Percentiles rank a stretch among this genome's conserved stretches.
These are phyloP conservation scores for Barbus barbus DNA, from an alignment of 2,113 vertebrate species.

Conservation along the genomic window DNA sequence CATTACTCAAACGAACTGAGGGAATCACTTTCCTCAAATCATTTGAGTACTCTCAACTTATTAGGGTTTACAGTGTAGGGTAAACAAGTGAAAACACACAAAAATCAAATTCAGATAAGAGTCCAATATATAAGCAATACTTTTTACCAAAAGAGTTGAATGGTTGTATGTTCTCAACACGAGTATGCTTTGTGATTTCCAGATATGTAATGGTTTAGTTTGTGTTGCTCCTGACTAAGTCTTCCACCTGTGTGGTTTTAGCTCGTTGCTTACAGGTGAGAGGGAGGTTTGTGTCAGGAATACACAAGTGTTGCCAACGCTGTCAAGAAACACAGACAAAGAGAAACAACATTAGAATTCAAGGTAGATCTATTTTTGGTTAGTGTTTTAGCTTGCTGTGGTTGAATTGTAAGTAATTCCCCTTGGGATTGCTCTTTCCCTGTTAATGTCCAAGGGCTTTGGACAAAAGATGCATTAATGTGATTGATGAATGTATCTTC, in stretches of 20 bases:
- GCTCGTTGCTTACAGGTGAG: conserved; percentile 26
- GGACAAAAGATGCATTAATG: background rate
- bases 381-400: background rate
- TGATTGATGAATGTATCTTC: background rate
- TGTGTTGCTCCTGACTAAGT: no score
- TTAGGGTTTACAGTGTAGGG: no score
- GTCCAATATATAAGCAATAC: no score
- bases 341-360: background rate
- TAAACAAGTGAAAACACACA: no score
- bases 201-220: no score
- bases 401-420: background rate
- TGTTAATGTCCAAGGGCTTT: background rate
- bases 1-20: no score
- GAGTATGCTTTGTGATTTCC: no score
- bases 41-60: no score
- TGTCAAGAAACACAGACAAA: conserved; percentile 45
- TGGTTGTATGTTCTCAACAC: no score
- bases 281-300: conserved; percentile 38
- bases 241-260: background rate
- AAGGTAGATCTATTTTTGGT: background rate
- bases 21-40: no score
- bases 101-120: no score
- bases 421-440: background rate
- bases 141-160: no score
- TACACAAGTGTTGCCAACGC: conserved; percentile 58